Base-by-base conservation (phyloP, 2,797 vertebrate species). In the Coreius guichenoti region DNA sequence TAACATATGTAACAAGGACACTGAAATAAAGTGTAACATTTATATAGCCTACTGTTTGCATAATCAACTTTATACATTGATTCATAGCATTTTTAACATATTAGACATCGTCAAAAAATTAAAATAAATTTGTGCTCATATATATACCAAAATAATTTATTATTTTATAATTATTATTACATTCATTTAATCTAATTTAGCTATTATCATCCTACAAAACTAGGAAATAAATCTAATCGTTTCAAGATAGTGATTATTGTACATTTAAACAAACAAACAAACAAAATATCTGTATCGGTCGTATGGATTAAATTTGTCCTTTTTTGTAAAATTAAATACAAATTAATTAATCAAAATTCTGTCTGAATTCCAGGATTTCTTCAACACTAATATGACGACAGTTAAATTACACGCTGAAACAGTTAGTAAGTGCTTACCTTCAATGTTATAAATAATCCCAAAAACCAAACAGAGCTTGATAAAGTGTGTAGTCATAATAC, bases 341-440 rank as follows among this genome's bases (percentile, higher is more conserved):
- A 1, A 67, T n/a, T 16, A 39, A 5, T 39, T 39, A 36, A 36
- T 36, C 1, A 36, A 36, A 1, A 7, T 7, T 36, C 36, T 36
- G 36, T 36, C 33, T 5, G 33, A 33, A 33, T 33, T 33, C n/a
- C 6, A 16, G 16, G 9, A 17, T 54, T 36, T 49, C 45, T 67
- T 75, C 3, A 12, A 8, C n/a, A 39, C 16, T 68, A 31, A 9
- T n/a, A 11, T 29, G n/a, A 6, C n/a, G 8, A 79, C 13, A 8
- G 36, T 43, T 39, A n/a, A n/a, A n/a, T 43, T 14, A 51, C 5
- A 51, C 17, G 17, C n/a, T 45, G 13, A 16, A 74, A 58, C 7
- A 47, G 31, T 81, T 63, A 80, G 26, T 77, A 33, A 63, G 29
- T 49, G 36, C 84, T 92, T 87, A 92, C 92, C 92, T 90, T 89